Evolutionary conservation across 2,113 vertebrate genomes (phyloP).

Genomic region (Loxodonta africana): DNA sequence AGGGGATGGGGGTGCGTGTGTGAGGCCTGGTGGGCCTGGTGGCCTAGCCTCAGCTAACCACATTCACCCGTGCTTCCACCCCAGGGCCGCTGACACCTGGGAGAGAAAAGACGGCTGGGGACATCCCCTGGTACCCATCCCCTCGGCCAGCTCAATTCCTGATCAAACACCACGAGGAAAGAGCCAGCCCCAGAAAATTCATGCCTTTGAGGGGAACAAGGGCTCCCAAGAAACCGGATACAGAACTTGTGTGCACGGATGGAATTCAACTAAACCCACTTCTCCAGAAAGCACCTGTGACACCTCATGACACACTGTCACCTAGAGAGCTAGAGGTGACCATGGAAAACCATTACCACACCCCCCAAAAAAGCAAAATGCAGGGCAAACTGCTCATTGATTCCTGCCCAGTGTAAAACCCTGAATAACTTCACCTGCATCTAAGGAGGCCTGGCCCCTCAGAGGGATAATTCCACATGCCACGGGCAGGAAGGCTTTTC

Average conservation of each 20-base stretch:
- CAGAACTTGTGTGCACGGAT: too few species aligned
- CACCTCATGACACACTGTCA: too few species aligned
- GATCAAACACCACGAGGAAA: neutral
- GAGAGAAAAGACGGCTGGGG: neutral
- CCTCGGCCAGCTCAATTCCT: neutral
- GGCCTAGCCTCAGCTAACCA: neutral
- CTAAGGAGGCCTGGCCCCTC: neutral
- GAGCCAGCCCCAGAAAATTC: neutral
- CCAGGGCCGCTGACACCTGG: neutral
- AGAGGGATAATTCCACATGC: neutral
- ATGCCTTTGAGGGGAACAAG: too few species aligned
- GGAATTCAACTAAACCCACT: too few species aligned
- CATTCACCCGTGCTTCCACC: neutral
- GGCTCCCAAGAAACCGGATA: too few species aligned
- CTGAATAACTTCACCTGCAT: neutral
- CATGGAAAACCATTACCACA: too few species aligned
- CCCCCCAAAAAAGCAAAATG: too few species aligned
- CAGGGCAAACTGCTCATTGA: neutral
- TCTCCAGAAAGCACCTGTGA: too few species aligned
- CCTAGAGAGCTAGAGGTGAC: too few species aligned
- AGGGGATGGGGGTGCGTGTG: neutral
- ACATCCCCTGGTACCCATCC: rapidly evolving
- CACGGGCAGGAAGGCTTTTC: neutral
- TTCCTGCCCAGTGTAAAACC: neutral
- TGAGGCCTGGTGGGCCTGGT: neutral